Conservation (phyloP, 2,113 vertebrate genomes). For the Ptilorrhoa leucosticta region DNA sequence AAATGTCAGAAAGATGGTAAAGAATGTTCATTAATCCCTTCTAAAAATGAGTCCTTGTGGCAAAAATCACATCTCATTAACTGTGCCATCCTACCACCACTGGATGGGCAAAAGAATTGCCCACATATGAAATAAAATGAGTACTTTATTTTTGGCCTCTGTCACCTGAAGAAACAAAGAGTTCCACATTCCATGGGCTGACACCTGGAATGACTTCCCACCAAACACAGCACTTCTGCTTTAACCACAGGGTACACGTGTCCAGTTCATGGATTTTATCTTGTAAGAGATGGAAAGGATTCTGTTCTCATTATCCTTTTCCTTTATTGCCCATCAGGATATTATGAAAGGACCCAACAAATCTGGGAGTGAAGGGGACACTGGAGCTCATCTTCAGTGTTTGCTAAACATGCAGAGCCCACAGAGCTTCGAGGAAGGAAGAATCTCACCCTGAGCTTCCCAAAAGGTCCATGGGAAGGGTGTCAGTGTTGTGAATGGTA, state of each 20-base stretch:
- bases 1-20: not conserved
- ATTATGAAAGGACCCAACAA: rapidly evolving
- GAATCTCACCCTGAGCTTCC: not conserved
- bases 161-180: not conserved
- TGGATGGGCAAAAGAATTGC: not conserved
- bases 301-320: not conserved
- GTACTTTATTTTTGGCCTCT: not conserved
- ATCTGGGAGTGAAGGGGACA: not conserved
- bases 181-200: not conserved
- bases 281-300: not conserved
- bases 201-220: not conserved
- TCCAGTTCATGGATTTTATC: not conserved
- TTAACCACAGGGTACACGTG: not conserved
- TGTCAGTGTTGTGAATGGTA: not conserved
- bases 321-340: not conserved
- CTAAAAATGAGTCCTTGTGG: not conserved
- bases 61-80: not conserved
- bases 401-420: not conserved
- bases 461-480: not conserved
- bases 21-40: not conserved
- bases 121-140: not conserved
- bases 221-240: not conserved
- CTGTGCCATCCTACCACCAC: not conserved
- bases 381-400: not conserved
- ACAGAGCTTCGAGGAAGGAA: not conserved